Percentiles rank a stretch among this genome's conserved stretches.
Conservation (phyloP, 2,113 vertebrate genomes). For the Pao palembangensis region DNA sequence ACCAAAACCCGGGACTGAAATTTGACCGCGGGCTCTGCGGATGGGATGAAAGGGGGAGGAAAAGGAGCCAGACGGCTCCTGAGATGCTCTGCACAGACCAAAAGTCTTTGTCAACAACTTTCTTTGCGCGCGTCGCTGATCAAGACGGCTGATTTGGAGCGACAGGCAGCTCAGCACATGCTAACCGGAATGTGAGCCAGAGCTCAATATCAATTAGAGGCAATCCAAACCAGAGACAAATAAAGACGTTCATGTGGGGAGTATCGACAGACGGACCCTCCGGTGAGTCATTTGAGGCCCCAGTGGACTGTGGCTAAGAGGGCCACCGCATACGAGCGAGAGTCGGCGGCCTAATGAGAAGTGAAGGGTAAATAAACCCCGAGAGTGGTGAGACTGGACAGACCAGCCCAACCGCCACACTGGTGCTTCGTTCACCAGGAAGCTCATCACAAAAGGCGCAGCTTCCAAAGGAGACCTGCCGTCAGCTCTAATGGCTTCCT, state of each 20-base stretch:
- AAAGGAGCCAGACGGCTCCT: slow-evolving; percentile 29
- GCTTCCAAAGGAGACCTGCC: slow-evolving; percentile 9
- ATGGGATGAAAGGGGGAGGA: slow-evolving; percentile 32
- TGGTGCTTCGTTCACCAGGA: slow-evolving; percentile 20
- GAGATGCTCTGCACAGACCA: slow-evolving; percentile 9
- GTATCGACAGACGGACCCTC: slow-evolving; percentile 39
- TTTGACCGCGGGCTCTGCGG: slow-evolving; percentile 46
- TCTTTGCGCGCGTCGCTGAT: slow-evolving; percentile 1
- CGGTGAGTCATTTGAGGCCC: slow-evolving; percentile 43
- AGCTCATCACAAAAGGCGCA: neutral
- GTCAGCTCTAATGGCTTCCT: slow-evolving; percentile 9
- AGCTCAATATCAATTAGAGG: slow-evolving; percentile 60
- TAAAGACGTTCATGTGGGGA: slow-evolving; percentile 22
- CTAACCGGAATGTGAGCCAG: slow-evolving; percentile 33
- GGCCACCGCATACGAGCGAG: slow-evolving; percentile 19
- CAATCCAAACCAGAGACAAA: slow-evolving; percentile 45
- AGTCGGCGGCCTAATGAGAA: slow-evolving; percentile 49
- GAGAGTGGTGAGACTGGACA: slow-evolving; percentile 40
- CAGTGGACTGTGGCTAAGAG: slow-evolving; percentile 29
- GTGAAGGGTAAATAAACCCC: slow-evolving; percentile 64
- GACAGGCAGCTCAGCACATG: slow-evolving; percentile 35
- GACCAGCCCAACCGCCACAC: slow-evolving; percentile 16
- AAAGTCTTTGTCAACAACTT: slow-evolving; percentile 3
- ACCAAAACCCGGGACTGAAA: slow-evolving; percentile 24
- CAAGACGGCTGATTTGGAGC: slow-evolving; percentile 39